Conservation (phyloP, 2,888 invertebrate species). For the Adelphocoris suturalis region DNA sequence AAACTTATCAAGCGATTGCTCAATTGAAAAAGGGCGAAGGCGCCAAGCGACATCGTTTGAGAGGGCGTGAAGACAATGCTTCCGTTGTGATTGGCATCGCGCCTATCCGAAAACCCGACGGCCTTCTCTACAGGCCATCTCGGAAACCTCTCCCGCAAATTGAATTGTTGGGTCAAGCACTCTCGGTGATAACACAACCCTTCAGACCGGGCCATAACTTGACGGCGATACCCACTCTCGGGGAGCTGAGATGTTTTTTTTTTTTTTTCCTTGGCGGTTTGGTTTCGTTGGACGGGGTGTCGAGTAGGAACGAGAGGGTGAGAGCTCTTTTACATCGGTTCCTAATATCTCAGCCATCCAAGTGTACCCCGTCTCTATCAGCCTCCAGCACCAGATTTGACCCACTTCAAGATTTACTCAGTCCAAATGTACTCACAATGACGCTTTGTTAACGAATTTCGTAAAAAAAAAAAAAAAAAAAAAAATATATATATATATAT, state of each 20-base stretch:
- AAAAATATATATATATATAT: too few species aligned
- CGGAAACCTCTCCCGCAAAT: conserved; percentile 66
- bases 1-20: too few species aligned
- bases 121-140: conserved; percentile 36
- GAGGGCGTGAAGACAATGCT: neutral
- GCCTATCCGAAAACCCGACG: neutral
- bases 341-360: conserved; percentile 40
- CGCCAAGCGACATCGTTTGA: neutral
- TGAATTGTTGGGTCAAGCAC: conserved; percentile 71
- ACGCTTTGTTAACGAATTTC: too few species aligned
- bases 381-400: neutral
- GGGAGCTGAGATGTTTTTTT: conserved; percentile 10
- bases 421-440: neutral
- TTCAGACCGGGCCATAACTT: conserved; percentile 45
- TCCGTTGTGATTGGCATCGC: conserved; percentile 7
- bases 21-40: neutral
- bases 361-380: neutral
- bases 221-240: conserved; percentile 69
- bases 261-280: conserved; percentile 31
- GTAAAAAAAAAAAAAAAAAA: too few species aligned
- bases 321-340: conserved; percentile 41
- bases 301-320: neutral
- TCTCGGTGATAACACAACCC: conserved; percentile 67
- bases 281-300: conserved; percentile 39
- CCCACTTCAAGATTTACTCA: neutral